These are phyloP conservation scores for Cuculus canorus DNA, from an alignment of 2,797 vertebrate genomes.

Conservation along the genomic window DNA sequence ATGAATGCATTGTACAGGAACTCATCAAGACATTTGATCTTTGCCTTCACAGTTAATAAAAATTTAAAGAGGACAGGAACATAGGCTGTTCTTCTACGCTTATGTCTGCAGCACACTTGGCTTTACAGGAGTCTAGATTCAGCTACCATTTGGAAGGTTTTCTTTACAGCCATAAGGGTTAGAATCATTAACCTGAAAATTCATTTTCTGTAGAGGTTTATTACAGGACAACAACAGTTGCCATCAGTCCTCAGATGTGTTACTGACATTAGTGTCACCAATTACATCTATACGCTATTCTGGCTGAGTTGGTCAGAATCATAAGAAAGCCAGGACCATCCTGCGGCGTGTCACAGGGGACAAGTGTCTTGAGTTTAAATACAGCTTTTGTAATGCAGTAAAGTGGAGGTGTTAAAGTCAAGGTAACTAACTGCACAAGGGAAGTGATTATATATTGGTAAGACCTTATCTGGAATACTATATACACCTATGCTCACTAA, in stretches of 20 bases:
- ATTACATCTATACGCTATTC: not conserved
- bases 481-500: not conserved
- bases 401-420: not conserved
- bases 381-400: not conserved
- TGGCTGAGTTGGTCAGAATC: not conserved
- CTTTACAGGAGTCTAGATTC: not conserved
- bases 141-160: not conserved
- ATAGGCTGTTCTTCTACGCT: accelerated
- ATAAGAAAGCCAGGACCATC: not conserved
- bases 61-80: not conserved
- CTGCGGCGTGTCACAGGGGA: not conserved
- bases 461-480: not conserved
- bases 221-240: not conserved
- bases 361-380: not conserved
- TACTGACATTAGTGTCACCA: not conserved
- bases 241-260: not conserved
- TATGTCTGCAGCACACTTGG: not conserved
- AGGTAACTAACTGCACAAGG: not conserved
- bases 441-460: not conserved
- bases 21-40: not conserved
- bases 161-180: not conserved
- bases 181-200: not conserved
- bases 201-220: not conserved
- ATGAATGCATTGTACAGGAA: not conserved
- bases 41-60: not conserved